Conservation (phyloP, 2,888 invertebrate species). For the Eudemis profundana region DNA sequence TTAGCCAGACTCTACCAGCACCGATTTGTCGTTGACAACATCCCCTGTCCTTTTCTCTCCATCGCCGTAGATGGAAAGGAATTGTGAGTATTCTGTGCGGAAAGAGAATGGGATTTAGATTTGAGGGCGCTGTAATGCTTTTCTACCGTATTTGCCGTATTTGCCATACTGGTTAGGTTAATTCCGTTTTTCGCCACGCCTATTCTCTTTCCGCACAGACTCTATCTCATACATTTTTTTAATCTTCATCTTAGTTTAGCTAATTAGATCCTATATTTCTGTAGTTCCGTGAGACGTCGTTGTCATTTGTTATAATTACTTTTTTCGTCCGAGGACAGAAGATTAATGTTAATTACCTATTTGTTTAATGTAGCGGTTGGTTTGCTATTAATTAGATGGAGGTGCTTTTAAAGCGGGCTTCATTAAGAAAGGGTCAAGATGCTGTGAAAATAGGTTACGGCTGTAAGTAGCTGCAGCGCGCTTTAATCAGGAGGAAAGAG, state of each 20-base stretch:
- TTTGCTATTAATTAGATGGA: constrained; percentile 27
- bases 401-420: constrained; percentile 19
- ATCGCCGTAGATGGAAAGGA: no score
- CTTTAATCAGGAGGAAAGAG: constrained; percentile 7
- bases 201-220: no score
- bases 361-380: constrained; percentile 64
- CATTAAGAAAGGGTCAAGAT: constrained; percentile 2
- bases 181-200: no score
- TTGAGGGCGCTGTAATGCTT: no score
- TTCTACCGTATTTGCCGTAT: no score
- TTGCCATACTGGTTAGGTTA: no score
- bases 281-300: constrained; percentile 65
- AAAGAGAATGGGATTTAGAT: no score
- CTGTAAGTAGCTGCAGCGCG: constrained; percentile 7
- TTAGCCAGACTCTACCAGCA: no score
- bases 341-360: constrained; percentile 78
- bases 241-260: constrained; percentile 49
- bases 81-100: no score
- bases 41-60: no score
- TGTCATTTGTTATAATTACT: constrained; percentile 77
- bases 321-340: constrained; percentile 62
- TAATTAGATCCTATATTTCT: constrained; percentile 59
- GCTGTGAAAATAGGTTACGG: constrained; percentile 8
- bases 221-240: no score
- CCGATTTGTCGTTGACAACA: no score